Percentiles rank a stretch among this genome's conserved stretches.
Conservation (phyloP, 2,797 vertebrate species). For the Pangasius krempfi region DNA sequence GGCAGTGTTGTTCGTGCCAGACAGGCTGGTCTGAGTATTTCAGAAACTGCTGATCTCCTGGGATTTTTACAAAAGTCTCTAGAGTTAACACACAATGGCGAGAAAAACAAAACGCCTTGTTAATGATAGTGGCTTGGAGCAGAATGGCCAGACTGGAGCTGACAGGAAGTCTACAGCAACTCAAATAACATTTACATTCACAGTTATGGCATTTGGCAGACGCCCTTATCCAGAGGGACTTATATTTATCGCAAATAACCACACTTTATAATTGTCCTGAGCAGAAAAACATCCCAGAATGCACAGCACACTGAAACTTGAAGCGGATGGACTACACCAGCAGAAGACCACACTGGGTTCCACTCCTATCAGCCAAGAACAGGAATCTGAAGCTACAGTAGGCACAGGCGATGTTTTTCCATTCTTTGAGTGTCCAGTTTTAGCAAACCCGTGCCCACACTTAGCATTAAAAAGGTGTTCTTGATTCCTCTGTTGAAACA, state of each 20-base stretch:
- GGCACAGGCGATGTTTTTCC: neutral
- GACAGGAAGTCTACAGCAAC: neutral
- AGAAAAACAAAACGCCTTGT: neutral
- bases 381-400: neutral
- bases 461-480: neutral
- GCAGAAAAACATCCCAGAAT: neutral
- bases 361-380: neutral
- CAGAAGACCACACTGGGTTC: neutral
- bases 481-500: neutral
- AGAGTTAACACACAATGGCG: neutral
- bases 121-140: neutral
- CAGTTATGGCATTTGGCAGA: neutral
- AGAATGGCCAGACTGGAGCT: neutral
- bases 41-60: neutral
- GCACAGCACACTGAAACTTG: neutral
- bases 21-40: neutral
- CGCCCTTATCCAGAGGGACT: neutral
- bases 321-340: neutral
- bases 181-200: neutral
- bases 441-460: neutral
- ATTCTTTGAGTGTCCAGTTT: neutral
- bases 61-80: neutral
- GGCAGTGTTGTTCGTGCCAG: neutral
- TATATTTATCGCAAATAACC: neutral
- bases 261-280: neutral